Base-by-base conservation (phyloP, 2,888 invertebrate genomes). In the Hypomecis punctinalis region DNA sequence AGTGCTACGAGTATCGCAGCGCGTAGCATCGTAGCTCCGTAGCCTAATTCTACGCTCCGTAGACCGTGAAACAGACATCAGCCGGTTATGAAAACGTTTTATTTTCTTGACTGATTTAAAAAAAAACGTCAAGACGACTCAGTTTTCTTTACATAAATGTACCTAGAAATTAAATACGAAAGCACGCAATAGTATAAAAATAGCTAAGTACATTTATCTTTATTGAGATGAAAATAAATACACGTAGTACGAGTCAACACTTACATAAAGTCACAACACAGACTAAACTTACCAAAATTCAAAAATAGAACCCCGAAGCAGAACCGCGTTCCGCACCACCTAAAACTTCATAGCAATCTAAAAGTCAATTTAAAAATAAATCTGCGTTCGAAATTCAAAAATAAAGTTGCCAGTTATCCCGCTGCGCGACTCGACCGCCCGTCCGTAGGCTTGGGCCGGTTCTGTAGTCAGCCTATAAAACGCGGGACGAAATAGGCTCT, bases 381-480 rank as follows among this genome's bases (percentile, higher is more conserved):
- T 61, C 60, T 66, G 23, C 66, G 61, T 73, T 74, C 70, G 59
- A 61, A 63, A 67, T 72, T 68, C 63, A 75, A 76, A 77, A 76
- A 73, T 71, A 58, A 77, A 70, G 63, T 76, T 74, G 56, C 36
- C 40, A 60, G 66, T 68, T 70, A 74, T 69, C 69, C 62, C 65
- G 63, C 68, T 73, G 63, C 72, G 68, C 62, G 66, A 68, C 59
- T 71, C 83, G 85, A 78, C 82, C 80, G 80, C 63, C 75, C 79
- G 68, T 71, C 70, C 60, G 69, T 75, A 72, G 77, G 77, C 79
- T 69, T 78, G 76, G 82, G 83, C 82, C 84, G 84, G 80, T 77
- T 86, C 85, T 89, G 81, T 72, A 72, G 45, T 13, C 76, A 80
- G 81, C 80, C 81, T 80, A 80, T 81, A 81, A 78, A 79, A 79